Evolutionary conservation across 2,888 invertebrate genomes (phyloP).

Genomic region (Apotomis turbidana): DNA sequence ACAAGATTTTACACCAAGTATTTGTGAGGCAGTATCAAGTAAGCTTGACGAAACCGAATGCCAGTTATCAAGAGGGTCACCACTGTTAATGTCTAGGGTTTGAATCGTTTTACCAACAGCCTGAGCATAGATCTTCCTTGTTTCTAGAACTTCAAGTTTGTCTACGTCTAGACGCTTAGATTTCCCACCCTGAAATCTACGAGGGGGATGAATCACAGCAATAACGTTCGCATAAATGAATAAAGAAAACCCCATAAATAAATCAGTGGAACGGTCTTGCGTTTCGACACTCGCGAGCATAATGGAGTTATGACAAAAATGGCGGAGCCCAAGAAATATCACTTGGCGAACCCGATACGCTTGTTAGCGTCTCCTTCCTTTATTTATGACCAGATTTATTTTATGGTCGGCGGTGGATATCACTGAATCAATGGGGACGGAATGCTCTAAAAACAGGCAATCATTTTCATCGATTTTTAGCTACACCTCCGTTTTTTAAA

Average conservation of each 20-base stretch:
- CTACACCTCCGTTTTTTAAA: constrained; percentile 22
- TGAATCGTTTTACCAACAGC: too few relatives aligned
- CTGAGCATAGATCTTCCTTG: too few relatives aligned
- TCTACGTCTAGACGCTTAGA: too few relatives aligned
- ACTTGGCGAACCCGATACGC: constrained; percentile 82
- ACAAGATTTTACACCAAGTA: too few relatives aligned
- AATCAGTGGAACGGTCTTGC: constrained; percentile 72
- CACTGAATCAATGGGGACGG: constrained; percentile 67
- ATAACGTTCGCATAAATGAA: constrained; percentile 40
- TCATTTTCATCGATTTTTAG: constrained; percentile 52
- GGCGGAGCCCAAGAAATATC: constrained; percentile 78
- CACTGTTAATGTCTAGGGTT: too few relatives aligned
- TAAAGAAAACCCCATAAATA: constrained; percentile 55
- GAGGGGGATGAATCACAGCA: too few relatives aligned
- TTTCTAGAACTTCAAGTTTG: too few relatives aligned
- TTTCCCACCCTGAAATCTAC: too few relatives aligned
- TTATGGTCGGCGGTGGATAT: constrained; percentile 75
- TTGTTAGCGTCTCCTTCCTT: constrained; percentile 81
- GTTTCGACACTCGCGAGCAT: constrained; percentile 77
- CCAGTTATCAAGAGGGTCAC: too few relatives aligned
- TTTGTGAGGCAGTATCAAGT: too few relatives aligned
- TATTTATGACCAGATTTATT: constrained; percentile 84
- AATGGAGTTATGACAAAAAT: constrained; percentile 83
- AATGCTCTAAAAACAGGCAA: constrained; percentile 63
- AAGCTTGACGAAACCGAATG: too few relatives aligned